A percentile compares a stretch with the other conserved stretches of the same genome.
Evolutionary conservation across 2,113 vertebrate species (phyloP).

Genomic region (Xenopus laevis): DNA sequence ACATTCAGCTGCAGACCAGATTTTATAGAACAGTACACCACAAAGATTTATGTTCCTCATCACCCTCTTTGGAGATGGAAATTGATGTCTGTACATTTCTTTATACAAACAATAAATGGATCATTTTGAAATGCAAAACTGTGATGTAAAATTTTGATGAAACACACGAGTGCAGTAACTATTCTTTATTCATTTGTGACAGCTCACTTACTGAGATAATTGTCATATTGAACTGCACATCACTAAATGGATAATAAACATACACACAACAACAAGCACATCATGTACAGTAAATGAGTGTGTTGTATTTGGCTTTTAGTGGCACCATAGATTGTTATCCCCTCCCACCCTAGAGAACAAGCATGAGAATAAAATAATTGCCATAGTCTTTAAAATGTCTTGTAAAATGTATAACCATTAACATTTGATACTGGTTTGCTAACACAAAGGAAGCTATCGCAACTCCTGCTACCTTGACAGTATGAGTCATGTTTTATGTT

Average conservation of each 20-base stretch:
- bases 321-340: too few species aligned
- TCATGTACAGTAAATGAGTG: too few species aligned
- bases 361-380: background rate
- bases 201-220: too few species aligned
- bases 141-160: too few species aligned
- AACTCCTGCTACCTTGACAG: background rate
- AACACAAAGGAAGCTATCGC: constrained; percentile 1
- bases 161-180: too few species aligned
- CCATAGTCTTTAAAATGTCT: background rate
- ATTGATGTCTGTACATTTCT: background rate
- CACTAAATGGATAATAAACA: too few species aligned
- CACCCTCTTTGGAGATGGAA: background rate
- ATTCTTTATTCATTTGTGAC: too few species aligned
- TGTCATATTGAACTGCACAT: too few species aligned
- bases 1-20: constrained; percentile 4
- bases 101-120: background rate
- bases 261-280: too few species aligned
- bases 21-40: background rate
- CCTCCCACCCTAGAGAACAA: too few species aligned
- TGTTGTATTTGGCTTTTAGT: too few species aligned
- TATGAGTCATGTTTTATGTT: constrained; percentile 23
- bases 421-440: background rate
- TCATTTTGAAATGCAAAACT: background rate
- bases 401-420: background rate
- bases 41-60: background rate